These are phyloP conservation scores for Neofelis nebulosa DNA, from an alignment of 2,113 vertebrate genomes.

Conservation along the genomic window DNA sequence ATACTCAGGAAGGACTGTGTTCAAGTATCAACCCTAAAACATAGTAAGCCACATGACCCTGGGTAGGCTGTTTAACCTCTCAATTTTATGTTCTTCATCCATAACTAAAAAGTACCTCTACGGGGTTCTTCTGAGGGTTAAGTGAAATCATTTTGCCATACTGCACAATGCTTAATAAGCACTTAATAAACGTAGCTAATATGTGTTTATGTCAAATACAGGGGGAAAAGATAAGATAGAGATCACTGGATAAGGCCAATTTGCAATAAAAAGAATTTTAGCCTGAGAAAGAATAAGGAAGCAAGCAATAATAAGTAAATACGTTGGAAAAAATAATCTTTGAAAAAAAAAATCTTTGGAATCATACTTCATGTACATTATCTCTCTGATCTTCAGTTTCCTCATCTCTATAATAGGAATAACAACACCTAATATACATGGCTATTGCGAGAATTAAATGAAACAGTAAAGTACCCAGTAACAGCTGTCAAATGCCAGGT, in stretches of 20 bases:
- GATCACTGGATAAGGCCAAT: not conserved
- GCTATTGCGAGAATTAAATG: not conserved
- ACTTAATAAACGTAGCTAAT: not conserved
- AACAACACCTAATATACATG: not conserved
- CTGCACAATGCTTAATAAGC: not conserved
- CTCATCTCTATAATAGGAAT: not conserved
- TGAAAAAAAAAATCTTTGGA: not conserved
- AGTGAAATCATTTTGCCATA: not conserved
- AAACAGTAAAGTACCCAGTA: not conserved
- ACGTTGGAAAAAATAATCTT: not conserved
- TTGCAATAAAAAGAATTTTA: conserved; percentile 12
- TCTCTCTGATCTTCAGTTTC: not conserved
- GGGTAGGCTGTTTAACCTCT: not conserved
- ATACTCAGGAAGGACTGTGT: not conserved
- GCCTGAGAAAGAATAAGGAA: not conserved
- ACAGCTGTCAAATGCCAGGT: not conserved
- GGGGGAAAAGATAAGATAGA: not conserved
- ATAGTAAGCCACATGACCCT: not conserved
- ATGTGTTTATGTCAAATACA: not conserved
- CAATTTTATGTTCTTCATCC: not conserved
- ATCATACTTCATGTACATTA: not conserved
- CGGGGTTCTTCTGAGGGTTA: not conserved
- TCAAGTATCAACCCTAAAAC: not conserved
- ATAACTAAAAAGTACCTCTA: not conserved
- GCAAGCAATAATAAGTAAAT: not conserved